These are phyloP conservation scores for Ciconia nigra DNA, from an alignment of 2,797 vertebrate species.

Conservation along the genomic window DNA sequence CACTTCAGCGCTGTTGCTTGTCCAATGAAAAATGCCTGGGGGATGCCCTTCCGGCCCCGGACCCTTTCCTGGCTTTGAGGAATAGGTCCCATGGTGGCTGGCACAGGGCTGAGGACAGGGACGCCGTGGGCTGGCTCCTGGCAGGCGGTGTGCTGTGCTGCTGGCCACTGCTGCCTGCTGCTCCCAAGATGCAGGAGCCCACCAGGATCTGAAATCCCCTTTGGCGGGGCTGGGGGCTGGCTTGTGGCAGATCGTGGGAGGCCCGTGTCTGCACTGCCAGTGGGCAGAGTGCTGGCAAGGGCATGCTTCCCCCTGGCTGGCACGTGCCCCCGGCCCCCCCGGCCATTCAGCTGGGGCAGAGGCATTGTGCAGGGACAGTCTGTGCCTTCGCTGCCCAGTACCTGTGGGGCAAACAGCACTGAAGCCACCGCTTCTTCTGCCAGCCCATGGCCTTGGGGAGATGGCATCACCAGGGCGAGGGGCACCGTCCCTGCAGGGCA, in stretches of 20 bases:
- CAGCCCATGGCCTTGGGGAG: not conserved
- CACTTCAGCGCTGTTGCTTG: not conserved
- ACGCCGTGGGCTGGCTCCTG: not conserved
- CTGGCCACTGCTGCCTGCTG: not conserved
- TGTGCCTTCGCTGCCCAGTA: not conserved
- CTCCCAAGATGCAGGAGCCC: not conserved
- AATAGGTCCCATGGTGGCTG: not conserved
- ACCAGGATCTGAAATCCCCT: not conserved
- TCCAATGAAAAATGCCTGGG: not conserved
- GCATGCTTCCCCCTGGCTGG: accelerated
- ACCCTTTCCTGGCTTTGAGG: not conserved
- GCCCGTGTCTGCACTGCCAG: accelerated
- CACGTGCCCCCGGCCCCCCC: not conserved
- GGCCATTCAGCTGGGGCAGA: not conserved
- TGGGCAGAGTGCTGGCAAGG: not conserved
- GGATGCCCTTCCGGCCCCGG: not conserved
- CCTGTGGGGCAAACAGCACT: not conserved
- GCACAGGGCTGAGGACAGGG: not conserved
- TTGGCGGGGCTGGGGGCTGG: not conserved
- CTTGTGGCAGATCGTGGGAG: not conserved
- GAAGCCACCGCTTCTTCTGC: not conserved
- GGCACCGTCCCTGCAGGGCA: accelerated
- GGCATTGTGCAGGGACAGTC: not conserved
- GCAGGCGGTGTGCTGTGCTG: not conserved
- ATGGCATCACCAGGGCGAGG: accelerated